Base-by-base conservation (phyloP, 2,797 vertebrate genomes). In the Hylomyscus alleni region DNA sequence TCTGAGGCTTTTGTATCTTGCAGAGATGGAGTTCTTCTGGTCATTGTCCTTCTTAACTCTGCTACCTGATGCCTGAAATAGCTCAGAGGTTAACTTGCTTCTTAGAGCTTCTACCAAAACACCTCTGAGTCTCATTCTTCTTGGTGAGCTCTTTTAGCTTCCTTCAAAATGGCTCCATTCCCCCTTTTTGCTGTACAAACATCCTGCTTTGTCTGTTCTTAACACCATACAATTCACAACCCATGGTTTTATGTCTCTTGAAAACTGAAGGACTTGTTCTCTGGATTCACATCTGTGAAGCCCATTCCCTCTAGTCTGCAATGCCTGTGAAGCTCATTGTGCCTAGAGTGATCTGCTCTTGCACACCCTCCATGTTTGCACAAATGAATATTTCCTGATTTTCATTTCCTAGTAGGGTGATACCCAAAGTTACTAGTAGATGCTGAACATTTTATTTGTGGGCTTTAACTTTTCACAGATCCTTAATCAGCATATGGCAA, bases 391-490 rank as follows among this genome's bases (percentile, higher is more conserved):
- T 60, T 60, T 44, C 24, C 37, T 83, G 62, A 31, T 67, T 85
- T 67, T 85, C 31, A 50, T 85, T 67, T 85, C 44, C 31, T 65
- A 85, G 99, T 99, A 99, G 99, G 85, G 99, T 99, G 10, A 99
- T 98, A 8, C 99, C 99, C 99, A 99, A 20, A 99, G 99, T 96
- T 99, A 99, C 97, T 99, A 99, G 73, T 99, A 99, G 97, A 99
- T 99, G 98, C 99, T 99, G 98, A 99, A 99, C 99, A 99, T 99
- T 98, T 99, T 99, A 96, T 99, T 99, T 94, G 99, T 99, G 52
- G 99, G 98, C 78, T 97, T 98, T 83, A 99, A 98, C 85, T 99
- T 99, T 98, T 99, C 26, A 98, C 99, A 98, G 99, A 99, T 96
- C 99, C 99, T 11, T 99, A 99, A 12, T 99, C 98, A 0, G 99